Base-by-base conservation (phyloP, 1,140 invertebrate genomes). In the Scaptomyza montana region DNA sequence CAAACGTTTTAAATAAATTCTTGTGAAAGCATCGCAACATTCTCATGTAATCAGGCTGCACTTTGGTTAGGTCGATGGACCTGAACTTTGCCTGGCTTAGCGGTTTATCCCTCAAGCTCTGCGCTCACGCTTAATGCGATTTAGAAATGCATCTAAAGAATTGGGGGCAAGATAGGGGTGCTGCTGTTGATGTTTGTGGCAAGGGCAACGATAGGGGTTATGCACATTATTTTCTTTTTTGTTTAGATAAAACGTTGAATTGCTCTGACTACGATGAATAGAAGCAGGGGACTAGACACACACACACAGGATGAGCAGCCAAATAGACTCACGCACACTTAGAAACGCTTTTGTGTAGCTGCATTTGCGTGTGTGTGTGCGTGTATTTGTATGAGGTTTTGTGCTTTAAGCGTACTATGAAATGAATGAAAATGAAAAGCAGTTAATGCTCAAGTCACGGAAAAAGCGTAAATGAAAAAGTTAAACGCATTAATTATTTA, bases 401-500 rank as follows among this genome's bases (percentile, higher is more conserved):
- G 39, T 61, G 47, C 33, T 21, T 51, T 30, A 12, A 33, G 7
- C 74, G 28, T 77, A 68, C 62, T 77, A 74, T 78, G 78, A 80
- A 82, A 82, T 86, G 71, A 87, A 87, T 87, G 84, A 77, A 87
- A 87, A 87, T 89, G 79, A 87, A 89, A 87, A 89, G 84, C 84
- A 89, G 84, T 87, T 89, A 87, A 84, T 89, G 79, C 85, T 87
- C 82, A 84, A 89, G 79, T 90, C 89, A 90, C 79, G 87, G 87
- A 84, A 90, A 87, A 90, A 90, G 79, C 82, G 87, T 80, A 90
- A 90, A 90, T 87, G 87, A 80, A 90, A 80, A 87, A 89, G 82
- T 89, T 90, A 80, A 90, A 80, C 76, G 77, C 81, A 90, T 90
- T 90, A 90, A 89, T 90, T 90, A 90, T 90, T 90, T 80, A 90